Conservation (phyloP, 1,140 invertebrate genomes). For the Melitaea cinxia region DNA sequence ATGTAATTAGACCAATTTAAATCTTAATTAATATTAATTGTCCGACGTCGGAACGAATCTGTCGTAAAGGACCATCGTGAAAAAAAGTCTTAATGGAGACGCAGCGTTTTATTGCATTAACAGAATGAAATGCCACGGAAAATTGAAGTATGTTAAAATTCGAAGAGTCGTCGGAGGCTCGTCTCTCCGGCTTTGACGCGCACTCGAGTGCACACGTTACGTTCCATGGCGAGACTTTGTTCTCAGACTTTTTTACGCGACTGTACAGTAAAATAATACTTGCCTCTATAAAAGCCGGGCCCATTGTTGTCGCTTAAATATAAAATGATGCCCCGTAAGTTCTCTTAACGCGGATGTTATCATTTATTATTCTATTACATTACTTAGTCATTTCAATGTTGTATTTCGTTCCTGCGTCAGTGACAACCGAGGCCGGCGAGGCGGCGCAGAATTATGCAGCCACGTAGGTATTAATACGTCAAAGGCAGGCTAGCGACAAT, state of each 20-base stretch:
- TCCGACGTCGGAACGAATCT: constrained; percentile 75
- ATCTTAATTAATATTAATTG: constrained; percentile 81
- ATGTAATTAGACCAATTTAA: constrained; percentile 81
- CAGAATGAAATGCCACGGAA: constrained; percentile 44
- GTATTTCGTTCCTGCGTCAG: constrained; percentile 31
- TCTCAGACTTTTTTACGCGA: constrained; percentile 55
- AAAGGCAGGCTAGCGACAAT: constrained; percentile 26
- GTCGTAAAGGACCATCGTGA: constrained; percentile 65
- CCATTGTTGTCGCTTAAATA: constrained; percentile 69
- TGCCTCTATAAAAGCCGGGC: constrained; percentile 61
- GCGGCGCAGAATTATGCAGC: constrained; percentile 20
- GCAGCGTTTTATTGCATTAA: constrained; percentile 64
- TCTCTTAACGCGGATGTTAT: constrained; percentile 77
- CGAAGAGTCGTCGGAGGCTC: constrained; percentile 21
- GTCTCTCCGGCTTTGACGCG: constrained; percentile 22
- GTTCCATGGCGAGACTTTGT: constrained; percentile 36
- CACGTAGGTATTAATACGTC: constrained; percentile 28
- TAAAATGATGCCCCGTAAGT: constrained; percentile 68
- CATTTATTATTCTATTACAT: constrained; percentile 79
- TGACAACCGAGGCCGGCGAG: constrained; percentile 10
- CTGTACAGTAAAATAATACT: constrained; percentile 70
- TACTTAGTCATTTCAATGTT: constrained; percentile 58
- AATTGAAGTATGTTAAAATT: constrained; percentile 48
- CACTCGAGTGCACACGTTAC: constrained; percentile 35
- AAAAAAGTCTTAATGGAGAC: constrained; percentile 65